phyloP scores from a whole-genome alignment of 2,113 vertebrate genomes.

The Anarrhichthys ocellatus region DNA sequence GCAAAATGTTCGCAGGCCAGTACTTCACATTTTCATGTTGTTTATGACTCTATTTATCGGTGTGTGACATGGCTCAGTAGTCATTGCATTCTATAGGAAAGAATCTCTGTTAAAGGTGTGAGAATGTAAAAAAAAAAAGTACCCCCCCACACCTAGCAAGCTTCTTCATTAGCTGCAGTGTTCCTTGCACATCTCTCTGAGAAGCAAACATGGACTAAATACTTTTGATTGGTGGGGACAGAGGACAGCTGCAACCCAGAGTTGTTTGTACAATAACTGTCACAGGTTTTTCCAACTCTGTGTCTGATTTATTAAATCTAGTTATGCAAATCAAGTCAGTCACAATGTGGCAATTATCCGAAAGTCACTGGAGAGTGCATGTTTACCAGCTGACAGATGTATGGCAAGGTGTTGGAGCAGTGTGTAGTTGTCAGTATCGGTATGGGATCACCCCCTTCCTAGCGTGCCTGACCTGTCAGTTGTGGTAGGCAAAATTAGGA shows the following conservation, averaged over 20 bases:
- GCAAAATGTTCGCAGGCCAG: not conserved
- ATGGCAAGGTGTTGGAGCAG: slow-evolving; percentile 49
- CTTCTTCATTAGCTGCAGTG: not conserved
- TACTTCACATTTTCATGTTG: not conserved
- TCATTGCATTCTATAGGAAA: too few relatives aligned
- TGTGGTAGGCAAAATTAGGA: slow-evolving; percentile 4
- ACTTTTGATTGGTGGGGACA: slow-evolving; percentile 11
- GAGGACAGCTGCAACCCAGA: slow-evolving; percentile 30
- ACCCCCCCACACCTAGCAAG: not conserved
- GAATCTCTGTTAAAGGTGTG: slow-evolving; percentile 1
- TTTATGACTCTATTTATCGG: too few relatives aligned
- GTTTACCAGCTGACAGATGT: slow-evolving; percentile 61
- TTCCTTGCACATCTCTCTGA: not conserved
- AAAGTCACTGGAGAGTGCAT: slow-evolving; percentile 46
- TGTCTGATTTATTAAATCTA: slow-evolving; percentile 56
- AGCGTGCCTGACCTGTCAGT: slow-evolving; percentile 6
- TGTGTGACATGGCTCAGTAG: too few relatives aligned
- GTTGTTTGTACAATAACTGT: slow-evolving; percentile 30
- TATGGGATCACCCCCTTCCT: slow-evolving; percentile 11
- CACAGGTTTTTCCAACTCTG: slow-evolving; percentile 45
- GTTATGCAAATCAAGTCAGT: slow-evolving; percentile 57
- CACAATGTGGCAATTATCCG: slow-evolving; percentile 60
- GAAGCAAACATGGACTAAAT: not conserved
- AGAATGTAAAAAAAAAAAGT: not conserved
- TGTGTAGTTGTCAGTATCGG: slow-evolving; percentile 13